Percentiles rank a stretch among this genome's conserved stretches.
Conservation (phyloP, 1,140 invertebrate genomes). For the Pteromalus puparum region DNA sequence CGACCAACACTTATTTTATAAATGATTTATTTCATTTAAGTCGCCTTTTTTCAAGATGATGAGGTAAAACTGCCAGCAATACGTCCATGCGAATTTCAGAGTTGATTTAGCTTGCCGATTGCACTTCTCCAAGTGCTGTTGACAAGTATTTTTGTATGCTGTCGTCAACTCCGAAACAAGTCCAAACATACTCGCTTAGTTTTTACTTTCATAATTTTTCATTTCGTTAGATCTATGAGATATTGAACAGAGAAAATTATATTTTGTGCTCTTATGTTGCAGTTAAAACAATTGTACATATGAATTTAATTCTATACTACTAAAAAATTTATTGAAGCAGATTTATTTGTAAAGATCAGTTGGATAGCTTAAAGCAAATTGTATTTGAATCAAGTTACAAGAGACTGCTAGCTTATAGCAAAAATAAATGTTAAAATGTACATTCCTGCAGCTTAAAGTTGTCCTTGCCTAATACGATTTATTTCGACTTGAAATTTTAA, state of each 20-base stretch:
- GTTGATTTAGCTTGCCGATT: conserved; percentile 21
- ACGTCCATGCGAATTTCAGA: conserved; percentile 39
- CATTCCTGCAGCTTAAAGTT: conserved; percentile 54
- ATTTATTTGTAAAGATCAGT: conserved; percentile 51
- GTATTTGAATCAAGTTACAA: conserved; percentile 54
- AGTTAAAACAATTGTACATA: conserved; percentile 51
- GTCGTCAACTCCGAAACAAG: conserved; percentile 47
- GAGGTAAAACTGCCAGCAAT: conserved; percentile 47
- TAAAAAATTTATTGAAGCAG: conserved; percentile 27
- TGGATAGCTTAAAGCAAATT: conserved; percentile 54
- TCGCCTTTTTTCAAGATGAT: conserved; percentile 36
- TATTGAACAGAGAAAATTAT: conserved; percentile 46
- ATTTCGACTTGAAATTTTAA: conserved; percentile 34
- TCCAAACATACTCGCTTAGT: conserved; percentile 48
- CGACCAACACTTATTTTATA: conserved; percentile 37
- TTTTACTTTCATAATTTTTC: conserved; percentile 53
- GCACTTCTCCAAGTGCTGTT: conserved; percentile 33
- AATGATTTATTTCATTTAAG: conserved; percentile 50
- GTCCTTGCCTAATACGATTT: conserved; percentile 52
- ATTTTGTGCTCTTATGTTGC: conserved; percentile 57
- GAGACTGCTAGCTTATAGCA: conserved; percentile 55
- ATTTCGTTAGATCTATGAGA: conserved; percentile 55
- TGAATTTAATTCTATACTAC: conserved; percentile 42
- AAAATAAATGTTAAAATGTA: conserved; percentile 55
- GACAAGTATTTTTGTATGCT: conserved; percentile 28